phyloP scores from a whole-genome alignment of 2,888 invertebrate species.

The Rosalia funebris region DNA sequence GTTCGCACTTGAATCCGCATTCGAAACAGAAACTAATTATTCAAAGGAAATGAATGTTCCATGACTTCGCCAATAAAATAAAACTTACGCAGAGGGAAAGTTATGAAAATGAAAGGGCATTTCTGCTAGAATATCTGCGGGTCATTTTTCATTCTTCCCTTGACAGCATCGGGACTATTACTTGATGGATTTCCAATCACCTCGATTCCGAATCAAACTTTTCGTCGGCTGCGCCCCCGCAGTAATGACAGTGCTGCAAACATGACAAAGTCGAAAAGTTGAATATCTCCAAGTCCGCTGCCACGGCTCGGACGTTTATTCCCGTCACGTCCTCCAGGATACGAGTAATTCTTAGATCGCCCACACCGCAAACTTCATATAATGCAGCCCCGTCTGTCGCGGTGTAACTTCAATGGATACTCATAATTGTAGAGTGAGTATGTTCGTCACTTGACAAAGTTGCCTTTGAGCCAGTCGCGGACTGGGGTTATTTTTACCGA shows the following conservation, averaged over 20 bases:
- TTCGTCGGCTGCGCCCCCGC: slow-evolving; percentile 35
- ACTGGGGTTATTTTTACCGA: background rate
- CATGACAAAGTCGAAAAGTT: slow-evolving; percentile 49
- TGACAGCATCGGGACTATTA: slow-evolving; percentile 56
- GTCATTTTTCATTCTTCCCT: slow-evolving; percentile 57
- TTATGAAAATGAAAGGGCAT: slow-evolving; percentile 37
- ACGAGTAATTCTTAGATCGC: slow-evolving; percentile 50
- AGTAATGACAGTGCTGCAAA: slow-evolving; percentile 50
- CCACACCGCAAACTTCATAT: slow-evolving; percentile 39
- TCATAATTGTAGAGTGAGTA: slow-evolving; percentile 49
- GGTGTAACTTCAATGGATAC: slow-evolving; percentile 46
- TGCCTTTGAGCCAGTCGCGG: slow-evolving; percentile 6
- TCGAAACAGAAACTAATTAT: slow-evolving; percentile 18
- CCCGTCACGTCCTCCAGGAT: slow-evolving; percentile 51
- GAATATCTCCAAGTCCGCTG: slow-evolving; percentile 49
- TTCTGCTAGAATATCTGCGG: slow-evolving; percentile 46
- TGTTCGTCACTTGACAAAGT: slow-evolving; percentile 34
- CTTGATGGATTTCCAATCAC: slow-evolving; percentile 61
- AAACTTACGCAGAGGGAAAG: slow-evolving; percentile 23
- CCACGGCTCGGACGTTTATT: slow-evolving; percentile 49
- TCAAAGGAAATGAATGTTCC: slow-evolving; percentile 19
- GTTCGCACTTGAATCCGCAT: background rate
- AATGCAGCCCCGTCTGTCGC: slow-evolving; percentile 38
- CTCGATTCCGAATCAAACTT: slow-evolving; percentile 58
- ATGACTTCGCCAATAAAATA: slow-evolving; percentile 25